phyloP scores from a whole-genome alignment of 2,888 invertebrate species.

The Pollenia amentaria region DNA sequence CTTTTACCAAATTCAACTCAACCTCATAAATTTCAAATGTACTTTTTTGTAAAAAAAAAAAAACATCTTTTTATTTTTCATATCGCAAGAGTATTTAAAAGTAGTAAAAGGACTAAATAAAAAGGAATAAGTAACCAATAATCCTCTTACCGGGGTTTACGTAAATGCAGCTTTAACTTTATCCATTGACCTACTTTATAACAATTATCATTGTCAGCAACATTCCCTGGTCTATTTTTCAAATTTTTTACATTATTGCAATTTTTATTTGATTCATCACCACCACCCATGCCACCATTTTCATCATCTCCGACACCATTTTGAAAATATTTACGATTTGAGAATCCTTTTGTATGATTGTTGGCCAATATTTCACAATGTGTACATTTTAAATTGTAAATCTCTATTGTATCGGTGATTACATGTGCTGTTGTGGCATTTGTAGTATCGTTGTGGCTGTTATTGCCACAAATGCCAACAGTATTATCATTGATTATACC shows the following conservation, averaged over 20 bases:
- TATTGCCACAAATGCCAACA: constrained; percentile 39
- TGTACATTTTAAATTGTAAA: constrained; percentile 73
- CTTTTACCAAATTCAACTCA: too few species aligned
- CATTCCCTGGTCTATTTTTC: constrained; percentile 33
- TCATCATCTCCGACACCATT: constrained; percentile 3
- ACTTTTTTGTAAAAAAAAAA: too few species aligned
- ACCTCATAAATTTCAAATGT: too few species aligned
- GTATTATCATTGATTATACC: constrained; percentile 86
- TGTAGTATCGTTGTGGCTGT: constrained; percentile 35
- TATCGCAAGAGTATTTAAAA: neutral
- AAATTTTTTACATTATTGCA: neutral
- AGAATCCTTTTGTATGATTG: constrained; percentile 41
- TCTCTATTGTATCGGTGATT: constrained; percentile 78
- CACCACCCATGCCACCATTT: constrained; percentile 2
- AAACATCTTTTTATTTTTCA: too few species aligned
- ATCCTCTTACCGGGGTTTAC: constrained; percentile 75
- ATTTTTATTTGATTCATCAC: constrained; percentile 1
- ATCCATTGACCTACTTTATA: constrained; percentile 70
- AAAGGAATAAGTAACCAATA: constrained; percentile 30
- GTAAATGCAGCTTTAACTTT: constrained; percentile 72
- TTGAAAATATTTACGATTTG: constrained; percentile 9
- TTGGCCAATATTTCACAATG: constrained; percentile 64
- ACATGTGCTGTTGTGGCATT: constrained; percentile 69
- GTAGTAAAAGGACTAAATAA: neutral
- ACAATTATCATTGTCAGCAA: constrained; percentile 32